Evolutionary conservation across 2,888 invertebrate genomes (phyloP).

Genomic region (Athalia rosae): DNA sequence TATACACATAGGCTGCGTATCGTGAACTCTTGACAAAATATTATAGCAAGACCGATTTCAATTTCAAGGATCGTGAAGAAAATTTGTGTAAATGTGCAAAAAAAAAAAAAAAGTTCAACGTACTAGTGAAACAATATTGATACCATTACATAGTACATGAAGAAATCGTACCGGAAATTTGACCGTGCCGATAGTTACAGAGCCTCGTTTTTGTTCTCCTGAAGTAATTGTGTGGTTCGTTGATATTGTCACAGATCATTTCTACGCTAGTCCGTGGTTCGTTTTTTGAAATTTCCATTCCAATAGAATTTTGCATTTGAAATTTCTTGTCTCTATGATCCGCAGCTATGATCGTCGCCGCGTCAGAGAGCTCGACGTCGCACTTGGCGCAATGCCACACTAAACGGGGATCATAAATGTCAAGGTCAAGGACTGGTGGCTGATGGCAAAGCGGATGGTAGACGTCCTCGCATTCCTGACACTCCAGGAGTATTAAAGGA

Average conservation of each 20-base stretch:
- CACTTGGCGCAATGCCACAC: conserved; percentile 63
- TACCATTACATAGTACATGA: not conserved
- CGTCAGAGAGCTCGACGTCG: conserved; percentile 34
- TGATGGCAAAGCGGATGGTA: conserved; percentile 67
- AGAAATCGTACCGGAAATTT: conserved; percentile 6
- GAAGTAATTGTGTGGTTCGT: conserved; percentile 28
- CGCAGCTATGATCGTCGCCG: conserved; percentile 24
- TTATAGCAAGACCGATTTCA: not conserved
- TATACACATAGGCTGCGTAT: not conserved
- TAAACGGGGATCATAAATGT: conserved; percentile 62
- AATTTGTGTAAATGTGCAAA: too few species aligned
- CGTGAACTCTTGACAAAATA: not conserved
- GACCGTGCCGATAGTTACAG: not conserved
- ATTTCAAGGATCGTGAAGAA: not conserved
- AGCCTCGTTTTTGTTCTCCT: conserved; percentile 1
- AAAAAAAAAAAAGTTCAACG: too few species aligned
- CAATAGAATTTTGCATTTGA: not conserved
- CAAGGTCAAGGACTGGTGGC: conserved; percentile 60
- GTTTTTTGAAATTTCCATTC: not conserved
- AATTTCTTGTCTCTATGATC: conserved; percentile 7
- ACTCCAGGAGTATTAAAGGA: conserved; percentile 64
- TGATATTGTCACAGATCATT: not conserved
- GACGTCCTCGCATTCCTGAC: conserved; percentile 64
- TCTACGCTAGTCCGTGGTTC: not conserved
- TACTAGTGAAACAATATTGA: too few species aligned